Conservation (phyloP, 2,888 invertebrate species). For the Caenorhabditis drosophilae region DNA sequence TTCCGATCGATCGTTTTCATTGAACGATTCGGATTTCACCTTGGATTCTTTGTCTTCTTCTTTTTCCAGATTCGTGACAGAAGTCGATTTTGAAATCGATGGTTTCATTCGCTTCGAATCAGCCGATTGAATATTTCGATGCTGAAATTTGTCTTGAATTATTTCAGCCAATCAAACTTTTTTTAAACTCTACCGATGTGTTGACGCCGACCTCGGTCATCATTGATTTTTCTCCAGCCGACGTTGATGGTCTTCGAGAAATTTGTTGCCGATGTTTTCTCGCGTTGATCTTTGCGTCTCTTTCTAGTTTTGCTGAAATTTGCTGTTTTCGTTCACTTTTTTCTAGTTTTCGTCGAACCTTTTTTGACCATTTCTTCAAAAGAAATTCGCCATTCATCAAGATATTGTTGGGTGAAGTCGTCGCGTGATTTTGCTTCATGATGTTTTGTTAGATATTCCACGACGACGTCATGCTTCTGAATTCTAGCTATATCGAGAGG, state of each 20-base stretch:
- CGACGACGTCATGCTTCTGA: slow-evolving; percentile 54
- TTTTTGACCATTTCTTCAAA: slow-evolving; percentile 41
- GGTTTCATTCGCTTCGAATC: slow-evolving; percentile 4
- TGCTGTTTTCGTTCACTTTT: neutral
- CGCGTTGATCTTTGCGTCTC: slow-evolving; percentile 11
- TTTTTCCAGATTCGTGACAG: slow-evolving; percentile 20
- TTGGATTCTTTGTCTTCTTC: neutral
- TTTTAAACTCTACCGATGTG: slow-evolving; percentile 18
- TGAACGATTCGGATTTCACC: neutral
- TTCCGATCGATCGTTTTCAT: neutral
- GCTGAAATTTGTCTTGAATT: slow-evolving; percentile 8
- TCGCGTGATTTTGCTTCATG: slow-evolving; percentile 35
- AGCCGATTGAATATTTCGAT: slow-evolving; percentile 18
- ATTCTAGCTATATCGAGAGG: slow-evolving; percentile 60
- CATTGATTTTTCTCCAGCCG: slow-evolving; percentile 14
- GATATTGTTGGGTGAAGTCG: slow-evolving; percentile 35
- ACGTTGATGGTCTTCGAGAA: slow-evolving; percentile 22
- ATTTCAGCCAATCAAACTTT: neutral
- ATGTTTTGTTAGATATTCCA: slow-evolving; percentile 53
- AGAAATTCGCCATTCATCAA: slow-evolving; percentile 20
- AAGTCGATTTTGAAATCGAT: slow-evolving; percentile 28
- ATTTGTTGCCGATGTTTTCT: slow-evolving; percentile 4
- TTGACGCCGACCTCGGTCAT: slow-evolving; percentile 29
- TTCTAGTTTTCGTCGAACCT: slow-evolving; percentile 5
- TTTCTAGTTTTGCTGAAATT: slow-evolving; percentile 20